These are phyloP conservation scores for Philaenus spumarius DNA, from an alignment of 1,140 invertebrate genomes.

Conservation along the genomic window DNA sequence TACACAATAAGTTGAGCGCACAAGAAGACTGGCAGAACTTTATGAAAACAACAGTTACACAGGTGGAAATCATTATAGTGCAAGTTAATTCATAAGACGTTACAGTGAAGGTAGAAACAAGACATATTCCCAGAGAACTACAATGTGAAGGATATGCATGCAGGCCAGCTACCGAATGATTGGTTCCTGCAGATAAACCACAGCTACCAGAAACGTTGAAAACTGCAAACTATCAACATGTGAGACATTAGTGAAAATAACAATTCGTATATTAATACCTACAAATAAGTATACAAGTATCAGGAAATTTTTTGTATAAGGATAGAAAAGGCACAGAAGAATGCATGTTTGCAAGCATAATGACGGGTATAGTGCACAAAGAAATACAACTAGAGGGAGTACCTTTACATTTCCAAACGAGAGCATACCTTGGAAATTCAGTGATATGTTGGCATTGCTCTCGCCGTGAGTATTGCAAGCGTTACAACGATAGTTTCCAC, in stretches of 20 bases:
- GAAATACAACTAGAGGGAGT: neutral
- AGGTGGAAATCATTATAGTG: neutral
- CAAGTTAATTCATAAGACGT: neutral
- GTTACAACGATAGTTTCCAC: slow-evolving; percentile 97
- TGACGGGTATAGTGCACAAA: neutral
- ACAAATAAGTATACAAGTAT: too few relatives aligned
- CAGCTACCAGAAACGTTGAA: neutral
- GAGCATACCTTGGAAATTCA: slow-evolving; percentile 93
- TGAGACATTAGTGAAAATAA: too few relatives aligned
- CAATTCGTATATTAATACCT: too few relatives aligned
- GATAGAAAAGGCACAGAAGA: neutral
- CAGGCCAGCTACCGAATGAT: neutral
- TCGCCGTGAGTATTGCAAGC: slow-evolving; percentile 97
- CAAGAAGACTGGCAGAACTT: neutral
- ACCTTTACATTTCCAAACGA: slow-evolving; percentile 4
- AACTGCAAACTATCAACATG: neutral
- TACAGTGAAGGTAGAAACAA: neutral
- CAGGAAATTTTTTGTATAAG: too few relatives aligned
- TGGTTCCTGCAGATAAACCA: neutral
- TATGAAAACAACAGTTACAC: neutral
- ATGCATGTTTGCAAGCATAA: slow-evolving; percentile 4
- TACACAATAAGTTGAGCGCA: too few relatives aligned
- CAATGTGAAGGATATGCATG: slow-evolving; percentile 1
- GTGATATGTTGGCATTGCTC: slow-evolving; percentile 98
- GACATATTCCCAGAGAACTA: neutral